phyloP scores from a whole-genome alignment of 30 jellyfish, hydroid and myxozoan species.

The Clytia hemisphaerica region DNA sequence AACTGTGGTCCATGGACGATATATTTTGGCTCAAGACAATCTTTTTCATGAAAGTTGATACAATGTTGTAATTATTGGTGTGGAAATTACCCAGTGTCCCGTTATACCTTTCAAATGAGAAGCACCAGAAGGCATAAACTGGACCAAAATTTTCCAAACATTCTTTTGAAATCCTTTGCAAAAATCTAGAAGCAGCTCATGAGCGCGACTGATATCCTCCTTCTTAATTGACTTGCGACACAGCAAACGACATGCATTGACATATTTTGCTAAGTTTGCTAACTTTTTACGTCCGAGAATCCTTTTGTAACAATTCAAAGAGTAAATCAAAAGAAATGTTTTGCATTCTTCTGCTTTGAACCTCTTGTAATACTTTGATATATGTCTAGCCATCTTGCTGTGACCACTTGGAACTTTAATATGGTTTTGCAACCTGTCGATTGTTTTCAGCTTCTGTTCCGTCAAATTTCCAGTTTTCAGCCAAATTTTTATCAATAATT shows the following conservation, averaged over 20 bases:
- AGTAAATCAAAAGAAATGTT: too few relatives aligned
- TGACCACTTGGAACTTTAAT: too few relatives aligned
- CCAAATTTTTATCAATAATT: too few relatives aligned
- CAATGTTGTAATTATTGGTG: background rate
- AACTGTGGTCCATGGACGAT: too few relatives aligned
- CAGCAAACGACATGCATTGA: background rate
- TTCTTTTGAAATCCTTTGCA: background rate
- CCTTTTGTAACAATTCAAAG: background rate
- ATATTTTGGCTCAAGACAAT: background rate
- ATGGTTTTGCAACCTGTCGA: too few relatives aligned
- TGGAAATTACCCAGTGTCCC: background rate
- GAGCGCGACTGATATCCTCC: too few relatives aligned
- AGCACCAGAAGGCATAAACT: constrained; percentile 3
- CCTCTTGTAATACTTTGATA: too few relatives aligned
- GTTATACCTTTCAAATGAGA: background rate
- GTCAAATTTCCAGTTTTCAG: too few relatives aligned
- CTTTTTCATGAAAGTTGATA: background rate
- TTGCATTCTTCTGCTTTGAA: too few relatives aligned
- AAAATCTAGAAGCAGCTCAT: background rate
- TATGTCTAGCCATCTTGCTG: too few relatives aligned
- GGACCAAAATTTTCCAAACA: background rate
- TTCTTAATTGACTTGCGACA: background rate
- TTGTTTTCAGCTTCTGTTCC: too few relatives aligned
- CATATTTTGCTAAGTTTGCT: background rate
- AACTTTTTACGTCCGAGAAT: background rate